Evolutionary conservation across 1,140 invertebrate species (phyloP).

Genomic region (silkworm (Bombyx mori)): ASM3026992v2 NC_085131.1:4797501-4798000

Average conservation of each 20-base stretch:
- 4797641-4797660: conserved; percentile 90
- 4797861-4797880: conserved; percentile 42
- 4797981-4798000: conserved; percentile 86
- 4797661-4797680: conserved; percentile 97
- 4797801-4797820: conserved; percentile 95
- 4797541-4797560: not conserved
- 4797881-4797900: too few species aligned
- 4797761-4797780: conserved; percentile 88
- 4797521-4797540: not conserved
- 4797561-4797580: conserved; percentile 64
- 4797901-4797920: too few species aligned
- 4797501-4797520: conserved; percentile 1
- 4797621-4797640: conserved; percentile 94
- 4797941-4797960: conserved; percentile 75
- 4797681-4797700: conserved; percentile 97
- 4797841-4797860: conserved; percentile 79
- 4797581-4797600: conserved; percentile 76
- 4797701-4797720: conserved; percentile 90
- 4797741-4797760: conserved; percentile 88
- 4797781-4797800: conserved; percentile 81
- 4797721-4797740: conserved; percentile 75
- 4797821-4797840: conserved; percentile 74
- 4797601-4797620: conserved; percentile 96
- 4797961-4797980: conserved; percentile 91
- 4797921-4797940: not conserved